These are phyloP conservation scores for Acanthurus tractus DNA, from an alignment of 2,797 vertebrate genomes.

Conservation along the genomic window DNA sequence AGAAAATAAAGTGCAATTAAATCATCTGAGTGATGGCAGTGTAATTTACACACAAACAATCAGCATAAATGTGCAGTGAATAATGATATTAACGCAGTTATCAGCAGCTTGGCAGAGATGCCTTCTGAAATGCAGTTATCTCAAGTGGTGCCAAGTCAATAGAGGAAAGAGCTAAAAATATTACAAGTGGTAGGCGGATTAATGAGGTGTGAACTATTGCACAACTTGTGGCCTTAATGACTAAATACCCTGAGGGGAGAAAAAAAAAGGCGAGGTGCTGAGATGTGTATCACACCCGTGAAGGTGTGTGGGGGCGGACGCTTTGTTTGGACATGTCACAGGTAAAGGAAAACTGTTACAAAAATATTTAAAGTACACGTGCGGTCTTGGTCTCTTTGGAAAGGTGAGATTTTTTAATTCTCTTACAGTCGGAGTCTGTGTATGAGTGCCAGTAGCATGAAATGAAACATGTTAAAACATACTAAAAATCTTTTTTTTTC, in stretches of 20 bases:
- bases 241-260: constrained; percentile 1
- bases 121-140: constrained; percentile 12
- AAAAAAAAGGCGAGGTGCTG: neutral
- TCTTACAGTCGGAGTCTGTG: too few relatives aligned
- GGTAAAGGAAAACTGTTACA: neutral
- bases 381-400: too few relatives aligned
- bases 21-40: neutral
- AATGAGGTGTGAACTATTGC: constrained; percentile 15
- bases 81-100: constrained; percentile 10
- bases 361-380: too few relatives aligned
- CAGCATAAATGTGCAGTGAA: constrained; percentile 10
- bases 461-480: too few relatives aligned
- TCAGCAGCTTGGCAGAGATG: constrained; percentile 7
- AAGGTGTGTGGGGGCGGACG: too few relatives aligned
- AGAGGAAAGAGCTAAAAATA: constrained; percentile 37
- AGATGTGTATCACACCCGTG: neutral
- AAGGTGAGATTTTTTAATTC: too few relatives aligned
- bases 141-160: constrained; percentile 16
- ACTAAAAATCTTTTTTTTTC: too few relatives aligned
- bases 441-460: too few relatives aligned
- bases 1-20: constrained; percentile 4
- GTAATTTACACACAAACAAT: constrained; percentile 5
- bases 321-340: neutral
- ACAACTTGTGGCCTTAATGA: constrained; percentile 13
- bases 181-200: constrained; percentile 20